Conservation (phyloP, 1,140 invertebrate genomes). For the Procambarus virginalis region DNA sequence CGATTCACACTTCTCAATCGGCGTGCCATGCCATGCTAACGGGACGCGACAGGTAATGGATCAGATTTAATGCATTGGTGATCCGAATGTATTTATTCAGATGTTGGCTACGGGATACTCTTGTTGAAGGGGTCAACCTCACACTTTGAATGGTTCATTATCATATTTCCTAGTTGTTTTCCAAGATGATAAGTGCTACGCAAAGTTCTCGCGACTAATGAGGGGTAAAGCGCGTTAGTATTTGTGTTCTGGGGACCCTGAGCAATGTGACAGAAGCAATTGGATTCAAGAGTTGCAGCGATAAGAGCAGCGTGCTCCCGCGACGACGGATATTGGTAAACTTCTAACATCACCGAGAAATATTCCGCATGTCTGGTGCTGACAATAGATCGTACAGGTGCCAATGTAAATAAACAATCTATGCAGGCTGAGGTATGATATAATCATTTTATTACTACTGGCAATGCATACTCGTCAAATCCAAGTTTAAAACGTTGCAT, state of each 20-base stretch:
- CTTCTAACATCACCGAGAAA: slow-evolving; percentile 24
- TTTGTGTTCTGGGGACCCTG: neutral
- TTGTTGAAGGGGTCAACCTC: slow-evolving; percentile 20
- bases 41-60: neutral
- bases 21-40: neutral
- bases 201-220: neutral
- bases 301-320: neutral
- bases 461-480: neutral
- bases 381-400: slow-evolving; percentile 63
- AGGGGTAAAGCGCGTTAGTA: neutral
- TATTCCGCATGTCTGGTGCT: neutral
- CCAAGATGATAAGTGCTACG: neutral
- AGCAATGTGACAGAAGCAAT: neutral
- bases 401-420: slow-evolving; percentile 52
- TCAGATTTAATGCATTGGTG: neutral
- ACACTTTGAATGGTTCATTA: slow-evolving; percentile 10
- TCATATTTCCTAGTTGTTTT: neutral
- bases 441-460: neutral
- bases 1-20: neutral
- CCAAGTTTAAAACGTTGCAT: too few species aligned
- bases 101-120: neutral
- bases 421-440: neutral
- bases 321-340: neutral
- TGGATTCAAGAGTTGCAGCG: neutral
- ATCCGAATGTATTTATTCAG: neutral